These are phyloP conservation scores for Garrulus glandarius DNA, from an alignment of 2,797 vertebrate genomes.

Conservation along the genomic window DNA sequence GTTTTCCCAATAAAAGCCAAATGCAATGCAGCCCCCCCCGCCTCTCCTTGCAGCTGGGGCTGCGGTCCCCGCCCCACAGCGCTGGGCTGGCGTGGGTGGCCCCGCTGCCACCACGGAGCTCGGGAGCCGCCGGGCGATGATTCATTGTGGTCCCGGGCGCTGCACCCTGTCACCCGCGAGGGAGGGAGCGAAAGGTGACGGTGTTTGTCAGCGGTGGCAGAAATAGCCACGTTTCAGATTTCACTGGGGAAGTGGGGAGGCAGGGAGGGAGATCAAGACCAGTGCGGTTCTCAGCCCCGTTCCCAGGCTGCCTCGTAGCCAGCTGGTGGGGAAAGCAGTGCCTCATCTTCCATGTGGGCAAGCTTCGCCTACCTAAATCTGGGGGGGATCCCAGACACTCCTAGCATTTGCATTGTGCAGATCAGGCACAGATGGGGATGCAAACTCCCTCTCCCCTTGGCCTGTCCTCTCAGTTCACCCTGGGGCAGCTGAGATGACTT, in stretches of 20 bases:
- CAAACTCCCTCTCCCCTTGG: background rate
- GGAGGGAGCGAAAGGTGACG: background rate
- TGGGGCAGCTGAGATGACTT: background rate
- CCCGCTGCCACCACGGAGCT: background rate
- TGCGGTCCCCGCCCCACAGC: accelerated
- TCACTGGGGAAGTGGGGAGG: background rate
- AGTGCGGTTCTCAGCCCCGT: background rate
- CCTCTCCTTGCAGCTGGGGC: background rate
- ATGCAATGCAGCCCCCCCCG: accelerated
- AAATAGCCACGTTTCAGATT: slow-evolving; percentile 9
- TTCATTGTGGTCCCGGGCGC: background rate
- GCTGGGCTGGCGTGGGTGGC: background rate
- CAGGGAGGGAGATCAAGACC: background rate
- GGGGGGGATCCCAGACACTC: background rate
- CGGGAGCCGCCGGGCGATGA: background rate
- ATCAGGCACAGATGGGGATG: background rate
- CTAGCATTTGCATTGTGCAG: accelerated
- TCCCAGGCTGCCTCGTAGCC: background rate
- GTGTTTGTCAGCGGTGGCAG: background rate
- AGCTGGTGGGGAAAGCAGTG: background rate
- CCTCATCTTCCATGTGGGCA: accelerated
- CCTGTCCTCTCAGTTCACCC: background rate
- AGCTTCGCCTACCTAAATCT: background rate
- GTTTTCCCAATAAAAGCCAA: background rate
- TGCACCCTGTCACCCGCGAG: background rate